phyloP scores from a whole-genome alignment of 1,140 invertebrate species.

The Limonius californicus region DNA sequence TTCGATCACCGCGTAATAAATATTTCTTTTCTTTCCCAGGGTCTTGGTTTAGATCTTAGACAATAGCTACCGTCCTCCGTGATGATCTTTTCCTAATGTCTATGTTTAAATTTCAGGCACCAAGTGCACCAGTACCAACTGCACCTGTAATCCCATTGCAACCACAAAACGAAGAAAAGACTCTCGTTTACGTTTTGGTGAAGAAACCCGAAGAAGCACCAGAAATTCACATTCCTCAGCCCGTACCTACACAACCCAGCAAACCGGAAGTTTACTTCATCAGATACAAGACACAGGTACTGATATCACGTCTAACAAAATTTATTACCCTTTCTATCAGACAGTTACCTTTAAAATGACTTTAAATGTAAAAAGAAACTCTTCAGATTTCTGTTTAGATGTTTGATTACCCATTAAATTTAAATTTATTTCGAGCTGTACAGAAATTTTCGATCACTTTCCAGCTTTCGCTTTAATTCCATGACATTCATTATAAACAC shows the following conservation, averaged over 20 bases:
- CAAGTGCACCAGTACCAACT: conserved; percentile 73
- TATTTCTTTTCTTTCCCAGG: neutral
- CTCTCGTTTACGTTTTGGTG: conserved; percentile 82
- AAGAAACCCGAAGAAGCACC: conserved; percentile 82
- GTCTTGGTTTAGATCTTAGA: too few relatives aligned
- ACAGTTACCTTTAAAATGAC: too few relatives aligned
- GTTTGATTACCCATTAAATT: too few relatives aligned
- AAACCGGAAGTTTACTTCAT: conserved; percentile 87
- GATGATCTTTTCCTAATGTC: neutral
- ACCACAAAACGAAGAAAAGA: conserved; percentile 82
- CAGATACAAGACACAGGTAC: conserved; percentile 73
- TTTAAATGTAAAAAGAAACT: too few relatives aligned
- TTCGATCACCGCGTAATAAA: neutral
- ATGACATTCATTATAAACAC: too few relatives aligned
- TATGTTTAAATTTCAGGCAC: too few relatives aligned
- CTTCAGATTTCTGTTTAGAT: too few relatives aligned
- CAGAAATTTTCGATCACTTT: too few relatives aligned
- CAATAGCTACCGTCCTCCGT: neutral
- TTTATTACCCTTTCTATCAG: neutral
- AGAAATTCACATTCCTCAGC: conserved; percentile 71
- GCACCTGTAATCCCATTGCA: conserved; percentile 71
- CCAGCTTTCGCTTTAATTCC: too few relatives aligned
- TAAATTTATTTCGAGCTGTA: too few relatives aligned
- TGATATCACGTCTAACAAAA: neutral
- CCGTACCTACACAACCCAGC: conserved; percentile 74